A percentile compares a stretch with the other conserved stretches of the same genome.
Evolutionary conservation across 2,888 invertebrate genomes (phyloP).

Genomic region (Drosophila villosipedis): DNA sequence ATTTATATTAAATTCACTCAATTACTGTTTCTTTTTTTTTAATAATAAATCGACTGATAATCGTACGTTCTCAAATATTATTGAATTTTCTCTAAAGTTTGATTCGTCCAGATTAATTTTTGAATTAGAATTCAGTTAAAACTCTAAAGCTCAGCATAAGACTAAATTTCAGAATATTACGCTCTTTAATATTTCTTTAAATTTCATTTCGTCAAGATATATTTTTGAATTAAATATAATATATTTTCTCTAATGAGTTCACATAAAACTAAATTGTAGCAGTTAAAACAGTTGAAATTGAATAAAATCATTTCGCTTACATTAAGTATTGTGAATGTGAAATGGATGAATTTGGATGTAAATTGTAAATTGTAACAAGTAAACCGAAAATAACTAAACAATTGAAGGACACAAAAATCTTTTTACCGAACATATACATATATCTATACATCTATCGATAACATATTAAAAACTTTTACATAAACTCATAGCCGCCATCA

Average conservation of each 20-base stretch:
- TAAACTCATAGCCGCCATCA: conserved; percentile 83
- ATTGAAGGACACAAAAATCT: not conserved
- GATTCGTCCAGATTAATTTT: not conserved
- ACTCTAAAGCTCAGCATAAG: not conserved
- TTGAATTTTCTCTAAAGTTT: not conserved
- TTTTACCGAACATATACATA: not conserved
- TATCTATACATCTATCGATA: not conserved
- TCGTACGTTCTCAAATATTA: not conserved
- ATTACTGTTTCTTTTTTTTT: not conserved
- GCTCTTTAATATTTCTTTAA: not conserved
- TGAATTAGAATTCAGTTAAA: not conserved
- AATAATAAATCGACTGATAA: not conserved
- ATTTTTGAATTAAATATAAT: not conserved
- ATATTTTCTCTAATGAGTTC: not conserved
- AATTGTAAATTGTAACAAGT: not conserved
- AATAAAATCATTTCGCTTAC: not conserved
- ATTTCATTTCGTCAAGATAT: not conserved
- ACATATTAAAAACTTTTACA: conserved; percentile 63
- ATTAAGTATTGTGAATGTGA: not conserved
- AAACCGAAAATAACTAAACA: not conserved
- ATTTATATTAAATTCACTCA: conserved; percentile 45
- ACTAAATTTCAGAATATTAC: not conserved
- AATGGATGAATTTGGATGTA: not conserved
- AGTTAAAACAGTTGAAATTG: not conserved
- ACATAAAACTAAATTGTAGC: not conserved